phyloP scores from a whole-genome alignment of 2,113 vertebrate genomes.

The Calyptommatus sinebrachiatus region DNA sequence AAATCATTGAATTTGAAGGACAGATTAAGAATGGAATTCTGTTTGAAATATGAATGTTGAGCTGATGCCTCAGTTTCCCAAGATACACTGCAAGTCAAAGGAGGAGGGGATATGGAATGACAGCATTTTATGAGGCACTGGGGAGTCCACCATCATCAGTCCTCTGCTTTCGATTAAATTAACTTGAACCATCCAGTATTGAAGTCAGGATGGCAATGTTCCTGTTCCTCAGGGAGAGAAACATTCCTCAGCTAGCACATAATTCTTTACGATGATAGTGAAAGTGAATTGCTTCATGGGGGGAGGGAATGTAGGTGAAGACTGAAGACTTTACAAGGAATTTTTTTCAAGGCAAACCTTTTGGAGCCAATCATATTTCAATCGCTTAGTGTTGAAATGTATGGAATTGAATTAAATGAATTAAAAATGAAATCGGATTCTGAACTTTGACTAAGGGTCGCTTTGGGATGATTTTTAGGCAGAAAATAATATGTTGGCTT shows the following conservation, averaged over 20 bases:
- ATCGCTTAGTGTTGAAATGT: conserved; percentile 54
- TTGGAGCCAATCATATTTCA: conserved; percentile 48
- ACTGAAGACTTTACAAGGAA: conserved; percentile 48
- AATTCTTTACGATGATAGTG: conserved; percentile 3
- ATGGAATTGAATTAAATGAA: conserved; percentile 62
- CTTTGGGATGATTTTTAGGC: conserved; percentile 71
- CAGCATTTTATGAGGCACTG: not conserved
- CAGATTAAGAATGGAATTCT: conserved; percentile 29
- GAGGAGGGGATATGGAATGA: not conserved
- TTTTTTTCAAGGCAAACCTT: conserved; percentile 50
- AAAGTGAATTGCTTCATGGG: conserved; percentile 31
- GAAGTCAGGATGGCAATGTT: not conserved
- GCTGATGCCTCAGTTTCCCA: conserved; percentile 46
- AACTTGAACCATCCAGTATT: not conserved
- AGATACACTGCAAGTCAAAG: conserved; percentile 22
- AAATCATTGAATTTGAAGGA: conserved; percentile 20
- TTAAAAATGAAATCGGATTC: conserved; percentile 66
- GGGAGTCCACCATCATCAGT: accelerated
- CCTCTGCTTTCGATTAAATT: conserved; percentile 14
- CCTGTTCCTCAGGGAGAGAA: conserved; percentile 8
- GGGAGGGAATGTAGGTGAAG: conserved; percentile 49
- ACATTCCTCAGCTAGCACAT: conserved; percentile 20
- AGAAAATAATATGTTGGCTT: conserved; percentile 67
- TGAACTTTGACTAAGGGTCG: conserved; percentile 72
- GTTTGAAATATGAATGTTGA: conserved; percentile 37